Evolutionary conservation across 2,797 vertebrate genomes (phyloP), one percentile per base, ranked within the genome.

Genomic region (Xenops minutus): DNA sequence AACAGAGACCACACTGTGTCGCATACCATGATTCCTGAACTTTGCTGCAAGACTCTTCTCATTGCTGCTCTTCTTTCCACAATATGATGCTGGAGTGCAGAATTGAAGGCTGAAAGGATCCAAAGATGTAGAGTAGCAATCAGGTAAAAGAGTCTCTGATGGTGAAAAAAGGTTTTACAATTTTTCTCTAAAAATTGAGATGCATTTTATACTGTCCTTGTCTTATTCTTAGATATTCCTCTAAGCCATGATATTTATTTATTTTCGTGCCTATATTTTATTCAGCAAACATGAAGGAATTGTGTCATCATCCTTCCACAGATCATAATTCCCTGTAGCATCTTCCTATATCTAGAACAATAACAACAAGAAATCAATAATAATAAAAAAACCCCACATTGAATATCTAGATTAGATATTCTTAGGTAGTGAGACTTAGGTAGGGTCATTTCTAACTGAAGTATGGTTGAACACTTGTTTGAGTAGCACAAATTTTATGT

Each of bases 1-100:
- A 66, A 15, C 8, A 48, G 14, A 6, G 17, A 49, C 16, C 16
- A 22, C 0, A 0, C 17, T 43, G 19, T 36, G 24, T 46, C 4
- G 7, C 8, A 6, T 62, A 44, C 19, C 29, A 26, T 4, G 21
- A 48, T 12, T 66, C 30, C 39, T 43, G 21, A 63, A 32, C 39
- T 32, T 32, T 63, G 39, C 22, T 24, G 6, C 32, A 34, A 58
- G n/a, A 58, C n/a, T 24, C n/a, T 58, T 34, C 14, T 16, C n/a
- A 23, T 58, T 34, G n/a, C 21, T n/a, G 21, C 14, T n/a, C 39
- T 32, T 41, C 27, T 43, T 32, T 63, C 62, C 41, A 14, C 41
- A 64, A 13, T 32, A 7, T 24, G 30, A n/a, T n/a, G 30, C 62
- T 64, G 62, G 41, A 64, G 22, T 44, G 41, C 8, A n/a, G 41